These are phyloP conservation scores for Pithys albifrons DNA, from an alignment of 2,113 vertebrate genomes.

Conservation along the genomic window DNA sequence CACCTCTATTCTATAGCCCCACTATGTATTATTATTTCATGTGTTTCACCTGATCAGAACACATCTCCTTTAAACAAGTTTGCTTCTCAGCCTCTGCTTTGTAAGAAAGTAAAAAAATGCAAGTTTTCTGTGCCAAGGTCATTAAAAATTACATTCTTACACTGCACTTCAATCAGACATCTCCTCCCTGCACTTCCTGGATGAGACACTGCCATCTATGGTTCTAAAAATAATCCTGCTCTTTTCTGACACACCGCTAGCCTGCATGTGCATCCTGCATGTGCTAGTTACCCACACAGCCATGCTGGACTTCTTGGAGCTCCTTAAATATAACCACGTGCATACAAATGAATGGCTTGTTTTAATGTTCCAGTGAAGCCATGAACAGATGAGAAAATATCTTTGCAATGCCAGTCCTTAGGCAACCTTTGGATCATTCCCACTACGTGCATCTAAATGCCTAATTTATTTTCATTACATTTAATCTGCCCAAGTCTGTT, in stretches of 20 bases:
- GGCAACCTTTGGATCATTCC: background rate
- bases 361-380: background rate
- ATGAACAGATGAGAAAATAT: background rate
- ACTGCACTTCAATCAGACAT: background rate
- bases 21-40: background rate
- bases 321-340: background rate
- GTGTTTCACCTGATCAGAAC: background rate
- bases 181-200: conserved; percentile 45
- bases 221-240: conserved; percentile 27
- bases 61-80: background rate
- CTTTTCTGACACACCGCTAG: background rate
- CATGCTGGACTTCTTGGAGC: background rate
- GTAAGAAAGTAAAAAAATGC: background rate
- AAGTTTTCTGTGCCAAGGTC: background rate
- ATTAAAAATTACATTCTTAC: background rate
- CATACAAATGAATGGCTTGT: background rate
- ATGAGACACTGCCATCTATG: background rate
- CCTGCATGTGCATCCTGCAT: background rate
- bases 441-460: background rate
- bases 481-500: background rate
- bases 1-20: background rate
- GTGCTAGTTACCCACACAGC: background rate
- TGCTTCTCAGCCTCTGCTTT: background rate
- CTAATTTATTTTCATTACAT: background rate
- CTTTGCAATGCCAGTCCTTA: background rate